Evolutionary conservation across 2,113 vertebrate genomes (phyloP).

Genomic region (Upupa epops): DNA sequence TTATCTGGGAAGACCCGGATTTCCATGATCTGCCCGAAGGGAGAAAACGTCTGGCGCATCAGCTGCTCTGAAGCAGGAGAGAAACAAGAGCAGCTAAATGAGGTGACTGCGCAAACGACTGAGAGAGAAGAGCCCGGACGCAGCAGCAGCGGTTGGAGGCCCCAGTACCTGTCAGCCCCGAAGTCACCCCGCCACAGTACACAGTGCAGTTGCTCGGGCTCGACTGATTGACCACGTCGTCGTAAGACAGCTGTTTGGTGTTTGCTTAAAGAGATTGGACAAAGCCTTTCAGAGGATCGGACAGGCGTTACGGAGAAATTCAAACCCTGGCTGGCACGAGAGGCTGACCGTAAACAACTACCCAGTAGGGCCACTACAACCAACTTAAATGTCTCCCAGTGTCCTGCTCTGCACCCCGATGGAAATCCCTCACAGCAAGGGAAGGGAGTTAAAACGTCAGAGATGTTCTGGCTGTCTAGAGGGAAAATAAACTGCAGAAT

Average conservation of each 20-base stretch:
- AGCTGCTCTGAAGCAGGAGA: conserved; percentile 86
- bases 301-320: rapidly evolving
- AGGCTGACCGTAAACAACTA: rapidly evolving
- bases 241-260: conserved; percentile 93
- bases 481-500: background rate
- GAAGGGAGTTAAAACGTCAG: background rate
- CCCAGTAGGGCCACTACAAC: background rate
- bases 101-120: rapidly evolving
- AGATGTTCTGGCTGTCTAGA: rapidly evolving
- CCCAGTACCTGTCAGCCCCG: conserved; percentile 88
- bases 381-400: too few relatives aligned
- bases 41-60: conserved; percentile 98
- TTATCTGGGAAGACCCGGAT: conserved; percentile 97
- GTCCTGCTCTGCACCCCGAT: background rate
- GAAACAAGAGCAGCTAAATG: background rate
- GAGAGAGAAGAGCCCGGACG: too few relatives aligned
- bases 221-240: conserved; percentile 95
- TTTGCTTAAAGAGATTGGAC: conserved; percentile 70
- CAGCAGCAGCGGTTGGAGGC: background rate
- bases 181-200: conserved; percentile 94
- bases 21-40: conserved; percentile 98
- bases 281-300: background rate
- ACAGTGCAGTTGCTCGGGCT: conserved; percentile 98
- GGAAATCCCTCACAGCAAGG: background rate
- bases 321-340: rapidly evolving